phyloP scores from a whole-genome alignment of 2,888 invertebrate genomes.

The Onthophagus sagittarius region DNA sequence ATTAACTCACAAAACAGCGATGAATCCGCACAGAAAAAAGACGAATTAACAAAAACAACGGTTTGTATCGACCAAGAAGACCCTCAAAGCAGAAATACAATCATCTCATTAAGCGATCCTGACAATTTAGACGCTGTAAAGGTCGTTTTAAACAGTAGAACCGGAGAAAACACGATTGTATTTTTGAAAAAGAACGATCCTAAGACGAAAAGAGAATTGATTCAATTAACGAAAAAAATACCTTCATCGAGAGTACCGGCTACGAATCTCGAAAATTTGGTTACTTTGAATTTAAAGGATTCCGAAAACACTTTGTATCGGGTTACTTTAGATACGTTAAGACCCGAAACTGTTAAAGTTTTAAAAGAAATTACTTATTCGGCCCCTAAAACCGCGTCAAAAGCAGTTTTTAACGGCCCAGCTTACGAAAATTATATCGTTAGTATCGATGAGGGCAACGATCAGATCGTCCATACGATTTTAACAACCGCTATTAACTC shows the following conservation, averaged over 20 bases:
- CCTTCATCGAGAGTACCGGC: background rate
- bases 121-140: background rate
- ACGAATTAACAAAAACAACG: background rate
- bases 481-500: background rate
- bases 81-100: background rate
- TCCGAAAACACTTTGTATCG: background rate
- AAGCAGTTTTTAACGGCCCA: background rate
- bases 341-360: background rate
- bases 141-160: background rate
- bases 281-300: background rate
- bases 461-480: background rate
- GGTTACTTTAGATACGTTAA: background rate
- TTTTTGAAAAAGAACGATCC: background rate
- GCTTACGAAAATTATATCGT: background rate
- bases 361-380: background rate
- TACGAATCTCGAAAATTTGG: background rate
- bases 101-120: background rate
- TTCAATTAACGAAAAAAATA: background rate
- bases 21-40: too few species aligned
- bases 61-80: background rate
- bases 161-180: background rate
- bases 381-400: background rate
- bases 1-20: too few species aligned
- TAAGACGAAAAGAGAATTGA: background rate
- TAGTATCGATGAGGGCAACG: background rate